Evolutionary conservation across 64 coral and sea anemone species (phyloP).

Genomic region (Montipora cactus): DNA sequence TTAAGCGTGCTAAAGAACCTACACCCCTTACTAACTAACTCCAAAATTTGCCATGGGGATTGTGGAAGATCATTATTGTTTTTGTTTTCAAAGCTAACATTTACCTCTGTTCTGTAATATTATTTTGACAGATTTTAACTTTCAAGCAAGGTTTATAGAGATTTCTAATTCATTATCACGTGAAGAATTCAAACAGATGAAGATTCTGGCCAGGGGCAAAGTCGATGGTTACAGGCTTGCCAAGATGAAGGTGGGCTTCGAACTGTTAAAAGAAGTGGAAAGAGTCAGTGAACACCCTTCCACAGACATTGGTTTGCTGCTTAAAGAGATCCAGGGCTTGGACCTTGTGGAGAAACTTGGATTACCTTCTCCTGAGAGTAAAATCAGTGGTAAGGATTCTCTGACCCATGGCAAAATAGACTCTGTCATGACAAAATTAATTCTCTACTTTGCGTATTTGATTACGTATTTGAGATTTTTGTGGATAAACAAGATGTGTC

Average conservation of each 20-base stretch:
- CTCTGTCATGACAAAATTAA: no score
- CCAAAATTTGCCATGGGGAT: no score
- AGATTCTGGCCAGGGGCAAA: not conserved
- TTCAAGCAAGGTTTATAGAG: not conserved
- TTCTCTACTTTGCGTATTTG: no score
- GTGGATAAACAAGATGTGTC: no score
- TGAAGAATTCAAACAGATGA: not conserved
- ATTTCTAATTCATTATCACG: slow-evolving; percentile 24
- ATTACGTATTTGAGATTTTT: no score
- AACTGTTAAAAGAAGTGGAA: slow-evolving; percentile 33
- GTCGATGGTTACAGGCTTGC: not conserved
- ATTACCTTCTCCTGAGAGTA: not conserved
- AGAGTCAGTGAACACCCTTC: not conserved
- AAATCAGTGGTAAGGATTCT: not conserved
- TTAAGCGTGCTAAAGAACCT: no score
- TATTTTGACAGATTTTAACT: not conserved
- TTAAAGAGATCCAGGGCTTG: not conserved
- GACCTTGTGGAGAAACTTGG: slow-evolving; percentile 35
- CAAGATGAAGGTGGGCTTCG: not conserved
- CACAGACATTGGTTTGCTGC: not conserved
- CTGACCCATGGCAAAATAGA: no score
- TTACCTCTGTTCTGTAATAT: not conserved
- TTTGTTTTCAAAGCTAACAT: no score
- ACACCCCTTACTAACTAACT: no score
- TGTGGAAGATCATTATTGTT: no score